Percentiles rank a stretch among this genome's conserved stretches.
These are phyloP conservation scores for Willowsia nigromaculata DNA, from an alignment of 2,888 invertebrate genomes.

Conservation along the genomic window DNA sequence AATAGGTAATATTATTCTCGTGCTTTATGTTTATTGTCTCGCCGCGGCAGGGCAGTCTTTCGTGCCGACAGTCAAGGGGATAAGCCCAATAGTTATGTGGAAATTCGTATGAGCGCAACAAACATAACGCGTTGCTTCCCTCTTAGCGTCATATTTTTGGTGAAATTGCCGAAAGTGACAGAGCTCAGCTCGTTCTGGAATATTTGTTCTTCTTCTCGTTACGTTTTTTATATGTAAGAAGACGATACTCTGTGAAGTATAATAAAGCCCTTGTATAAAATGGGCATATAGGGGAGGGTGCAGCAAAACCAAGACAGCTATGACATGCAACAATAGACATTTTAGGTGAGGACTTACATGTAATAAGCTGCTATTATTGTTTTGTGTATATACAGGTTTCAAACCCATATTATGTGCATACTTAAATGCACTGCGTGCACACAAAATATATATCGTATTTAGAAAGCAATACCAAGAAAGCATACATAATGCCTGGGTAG, in stretches of 20 bases:
- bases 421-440: background rate
- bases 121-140: constrained; percentile 22
- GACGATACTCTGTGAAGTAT: background rate
- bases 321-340: constrained; percentile 14
- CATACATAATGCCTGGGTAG: constrained; percentile 35
- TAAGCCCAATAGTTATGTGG: constrained; percentile 45
- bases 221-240: background rate
- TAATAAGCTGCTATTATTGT: constrained; percentile 52
- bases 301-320: background rate
- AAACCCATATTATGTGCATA: constrained; percentile 8
- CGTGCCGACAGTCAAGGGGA: constrained; percentile 55
- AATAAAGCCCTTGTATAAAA: background rate
- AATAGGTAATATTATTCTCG: constrained; percentile 35
- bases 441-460: constrained; percentile 21
- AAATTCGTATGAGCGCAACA: background rate
- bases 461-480: constrained; percentile 29
- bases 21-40: constrained; percentile 65
- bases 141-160: constrained; percentile 53
- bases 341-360: constrained; percentile 50
- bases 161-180: constrained; percentile 51
- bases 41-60: constrained; percentile 53
- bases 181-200: constrained; percentile 25
- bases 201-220: constrained; percentile 14
- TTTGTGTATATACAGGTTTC: constrained; percentile 2
- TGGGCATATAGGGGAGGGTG: constrained; percentile 40